Percentiles rank a stretch among this genome's conserved stretches.
Conservation (phyloP, 2,888 invertebrate species). For the Stenotaenia linearis region DNA sequence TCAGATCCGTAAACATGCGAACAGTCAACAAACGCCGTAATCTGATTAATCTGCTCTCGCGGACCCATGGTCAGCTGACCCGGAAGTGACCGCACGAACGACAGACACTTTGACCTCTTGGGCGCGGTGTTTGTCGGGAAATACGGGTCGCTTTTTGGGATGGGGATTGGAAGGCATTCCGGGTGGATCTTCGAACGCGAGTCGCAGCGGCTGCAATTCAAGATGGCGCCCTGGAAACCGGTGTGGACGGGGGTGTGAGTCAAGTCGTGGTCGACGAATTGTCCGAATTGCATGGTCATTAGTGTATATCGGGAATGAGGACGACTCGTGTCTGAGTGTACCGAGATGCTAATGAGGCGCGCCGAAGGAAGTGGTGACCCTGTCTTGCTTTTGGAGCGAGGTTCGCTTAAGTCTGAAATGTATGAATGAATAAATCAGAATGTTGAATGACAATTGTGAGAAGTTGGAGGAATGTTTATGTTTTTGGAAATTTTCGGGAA, state of each 20-base stretch:
- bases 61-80: conserved; percentile 79
- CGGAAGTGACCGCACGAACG: conserved; percentile 87
- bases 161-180: conserved; percentile 86
- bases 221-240: conserved; percentile 80
- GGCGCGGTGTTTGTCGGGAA: conserved; percentile 75
- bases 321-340: conserved; percentile 88
- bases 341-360: conserved; percentile 73
- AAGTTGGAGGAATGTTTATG: too few species aligned
- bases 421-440: conserved; percentile 10
- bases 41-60: conserved; percentile 89
- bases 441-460: too few species aligned
- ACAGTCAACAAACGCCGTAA: conserved; percentile 80
- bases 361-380: conserved; percentile 78
- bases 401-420: conserved; percentile 66
- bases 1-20: conserved; percentile 89
- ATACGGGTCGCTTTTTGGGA: conserved; percentile 81
- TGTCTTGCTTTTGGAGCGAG: conserved; percentile 65
- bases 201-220: conserved; percentile 82
- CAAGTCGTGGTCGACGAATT: conserved; percentile 87
- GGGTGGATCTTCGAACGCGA: conserved; percentile 81
- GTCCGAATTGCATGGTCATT: conserved; percentile 93
- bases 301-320: conserved; percentile 79
- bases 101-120: conserved; percentile 82
- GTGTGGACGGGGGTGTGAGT: conserved; percentile 79
- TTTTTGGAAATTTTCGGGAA: too few species aligned